Conservation (phyloP, 1,140 invertebrate genomes). For the Anoplolepis gracilipes region DNA sequence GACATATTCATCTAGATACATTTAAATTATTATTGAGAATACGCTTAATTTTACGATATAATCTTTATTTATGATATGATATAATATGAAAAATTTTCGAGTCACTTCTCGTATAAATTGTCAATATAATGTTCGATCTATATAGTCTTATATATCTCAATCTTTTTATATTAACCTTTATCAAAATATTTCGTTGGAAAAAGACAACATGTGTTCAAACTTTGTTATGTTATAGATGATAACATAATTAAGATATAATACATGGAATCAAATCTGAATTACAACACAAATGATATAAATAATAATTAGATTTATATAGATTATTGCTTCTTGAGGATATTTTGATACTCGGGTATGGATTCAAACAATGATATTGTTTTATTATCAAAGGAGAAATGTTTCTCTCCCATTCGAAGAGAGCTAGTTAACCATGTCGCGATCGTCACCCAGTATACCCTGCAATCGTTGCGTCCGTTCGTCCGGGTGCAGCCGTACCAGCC, state of each 20-base stretch:
- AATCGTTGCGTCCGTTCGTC: slow-evolving; percentile 56
- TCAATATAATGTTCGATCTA: not conserved
- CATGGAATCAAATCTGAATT: too few species aligned
- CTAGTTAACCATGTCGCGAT: slow-evolving; percentile 49
- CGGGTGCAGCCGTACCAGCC: slow-evolving; percentile 61
- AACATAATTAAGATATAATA: too few species aligned
- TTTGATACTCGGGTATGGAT: not conserved
- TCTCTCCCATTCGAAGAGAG: not conserved
- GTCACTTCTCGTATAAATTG: not conserved
- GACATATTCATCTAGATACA: slow-evolving; percentile 7
- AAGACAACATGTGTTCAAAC: too few species aligned
- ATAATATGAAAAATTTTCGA: not conserved
- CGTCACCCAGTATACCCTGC: slow-evolving; percentile 60
- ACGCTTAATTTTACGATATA: not conserved
- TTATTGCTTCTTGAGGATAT: not conserved
- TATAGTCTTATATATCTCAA: not conserved
- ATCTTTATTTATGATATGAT: not conserved
- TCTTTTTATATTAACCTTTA: not conserved
- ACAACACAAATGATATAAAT: too few species aligned
- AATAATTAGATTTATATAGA: too few species aligned
- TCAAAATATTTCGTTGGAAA: too few species aligned
- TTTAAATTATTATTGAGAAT: slow-evolving; percentile 17
- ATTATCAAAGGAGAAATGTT: not conserved
- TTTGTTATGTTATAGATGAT: too few species aligned
- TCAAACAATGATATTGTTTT: not conserved